phyloP scores from a whole-genome alignment of 2,113 vertebrate genomes.

The Chlorodrepanis virens region DNA sequence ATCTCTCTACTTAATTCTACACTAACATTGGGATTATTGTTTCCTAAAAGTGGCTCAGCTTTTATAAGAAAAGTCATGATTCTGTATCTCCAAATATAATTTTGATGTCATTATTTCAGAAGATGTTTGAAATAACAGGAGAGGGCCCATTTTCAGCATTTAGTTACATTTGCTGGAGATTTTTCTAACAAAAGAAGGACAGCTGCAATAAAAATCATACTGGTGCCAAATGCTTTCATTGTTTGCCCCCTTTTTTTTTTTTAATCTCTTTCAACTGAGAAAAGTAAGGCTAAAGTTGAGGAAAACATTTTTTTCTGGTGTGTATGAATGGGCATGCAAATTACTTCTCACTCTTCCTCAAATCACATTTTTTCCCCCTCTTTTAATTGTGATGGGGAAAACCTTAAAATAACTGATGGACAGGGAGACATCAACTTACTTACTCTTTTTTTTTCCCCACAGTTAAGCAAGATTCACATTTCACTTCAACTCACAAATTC shows the following conservation, averaged over 20 bases:
- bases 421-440: not conserved
- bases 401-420: not conserved
- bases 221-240: not conserved
- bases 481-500: not conserved
- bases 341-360: not conserved
- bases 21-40: not conserved
- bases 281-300: not conserved
- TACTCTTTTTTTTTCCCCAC: not conserved
- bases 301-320: not conserved
- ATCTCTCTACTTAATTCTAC: not conserved
- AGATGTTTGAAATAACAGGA: not conserved
- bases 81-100: not conserved
- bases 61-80: not conserved
- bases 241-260: not conserved
- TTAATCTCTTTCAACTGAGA: not conserved
- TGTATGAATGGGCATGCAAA: not conserved
- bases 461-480: not conserved
- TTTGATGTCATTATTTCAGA: not conserved
- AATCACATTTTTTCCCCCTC: not conserved
- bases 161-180: not conserved
- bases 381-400: not conserved
- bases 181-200: not conserved
- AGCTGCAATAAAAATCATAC: not conserved
- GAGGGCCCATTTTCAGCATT: not conserved
- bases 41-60: not conserved